Percentiles rank a stretch among this genome's conserved stretches.
Conservation (phyloP, 2,113 vertebrate species). For the Caloenas nicobarica region DNA sequence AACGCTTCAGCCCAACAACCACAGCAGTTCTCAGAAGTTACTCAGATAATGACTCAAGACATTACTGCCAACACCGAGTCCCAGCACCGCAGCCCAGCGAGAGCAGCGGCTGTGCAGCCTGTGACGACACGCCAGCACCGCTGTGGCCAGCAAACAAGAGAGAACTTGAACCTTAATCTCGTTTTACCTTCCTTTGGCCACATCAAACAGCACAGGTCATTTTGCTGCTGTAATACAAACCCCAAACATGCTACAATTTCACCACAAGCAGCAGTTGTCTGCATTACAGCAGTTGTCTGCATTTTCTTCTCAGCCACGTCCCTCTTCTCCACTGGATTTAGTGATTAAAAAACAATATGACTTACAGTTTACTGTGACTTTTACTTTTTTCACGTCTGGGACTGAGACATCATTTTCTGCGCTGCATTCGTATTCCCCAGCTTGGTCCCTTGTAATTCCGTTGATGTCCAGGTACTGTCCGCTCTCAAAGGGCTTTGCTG, state of each 20-base stretch:
- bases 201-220: not conserved
- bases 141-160: not conserved
- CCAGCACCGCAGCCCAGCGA: not conserved
- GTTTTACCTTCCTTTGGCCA: not conserved
- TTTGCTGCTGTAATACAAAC: fast-evolving
- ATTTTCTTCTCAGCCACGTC: not conserved
- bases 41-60: not conserved
- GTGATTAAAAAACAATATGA: not conserved
- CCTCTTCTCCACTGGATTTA: not conserved
- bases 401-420: slow-evolving; percentile 94
- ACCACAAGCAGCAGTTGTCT: not conserved
- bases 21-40: not conserved
- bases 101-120: not conserved
- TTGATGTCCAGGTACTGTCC: slow-evolving; percentile 98
- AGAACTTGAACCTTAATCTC: fast-evolving
- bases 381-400: slow-evolving; percentile 92
- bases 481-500: slow-evolving; percentile 92
- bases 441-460: slow-evolving; percentile 92
- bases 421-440: slow-evolving; percentile 95
- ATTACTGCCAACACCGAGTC: fast-evolving
- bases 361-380: slow-evolving; percentile 98
- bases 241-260: not conserved
- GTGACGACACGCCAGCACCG: not conserved
- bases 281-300: not conserved
- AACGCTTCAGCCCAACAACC: not conserved